phyloP scores from a whole-genome alignment of 2,888 invertebrate genomes.

The Diaprepes abbreviatus region DNA sequence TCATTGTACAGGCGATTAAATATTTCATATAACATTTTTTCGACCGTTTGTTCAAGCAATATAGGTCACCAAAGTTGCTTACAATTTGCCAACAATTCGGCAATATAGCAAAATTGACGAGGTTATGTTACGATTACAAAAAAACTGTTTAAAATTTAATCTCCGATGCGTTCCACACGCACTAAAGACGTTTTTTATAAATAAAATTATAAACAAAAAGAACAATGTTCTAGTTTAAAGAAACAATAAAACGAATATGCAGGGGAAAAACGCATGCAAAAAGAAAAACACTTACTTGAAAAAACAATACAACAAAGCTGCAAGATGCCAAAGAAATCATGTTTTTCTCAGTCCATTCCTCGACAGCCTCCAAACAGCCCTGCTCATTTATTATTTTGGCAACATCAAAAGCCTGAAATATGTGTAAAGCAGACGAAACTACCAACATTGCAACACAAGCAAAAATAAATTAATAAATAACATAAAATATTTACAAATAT shows the following conservation, averaged over 20 bases:
- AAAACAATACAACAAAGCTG: conserved; percentile 90
- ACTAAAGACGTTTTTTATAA: too few species aligned
- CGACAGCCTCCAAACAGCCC: conserved; percentile 94
- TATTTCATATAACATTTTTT: too few species aligned
- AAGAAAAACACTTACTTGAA: conserved; percentile 82
- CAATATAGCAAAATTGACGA: too few species aligned
- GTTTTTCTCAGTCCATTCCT: conserved; percentile 96
- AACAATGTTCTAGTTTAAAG: too few species aligned
- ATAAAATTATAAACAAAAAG: too few species aligned
- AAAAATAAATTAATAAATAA: conserved; percentile 60
- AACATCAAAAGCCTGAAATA: conserved; percentile 79
- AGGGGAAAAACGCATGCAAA: conserved; percentile 10
- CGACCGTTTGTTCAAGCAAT: too few species aligned
- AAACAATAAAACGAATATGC: neutral
- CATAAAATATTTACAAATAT: conserved; percentile 47
- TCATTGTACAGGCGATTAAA: too few species aligned
- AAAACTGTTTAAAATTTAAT: too few species aligned
- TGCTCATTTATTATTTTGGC: conserved; percentile 91
- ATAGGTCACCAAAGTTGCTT: too few species aligned
- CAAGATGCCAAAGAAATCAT: conserved; percentile 92
- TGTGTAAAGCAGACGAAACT: conserved; percentile 39
- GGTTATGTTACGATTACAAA: too few species aligned
- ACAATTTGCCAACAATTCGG: too few species aligned
- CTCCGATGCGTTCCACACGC: too few species aligned
- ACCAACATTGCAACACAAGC: conserved; percentile 41